These are phyloP conservation scores for Thymelicus sylvestris DNA, from an alignment of 2,888 invertebrate genomes.

Conservation along the genomic window DNA sequence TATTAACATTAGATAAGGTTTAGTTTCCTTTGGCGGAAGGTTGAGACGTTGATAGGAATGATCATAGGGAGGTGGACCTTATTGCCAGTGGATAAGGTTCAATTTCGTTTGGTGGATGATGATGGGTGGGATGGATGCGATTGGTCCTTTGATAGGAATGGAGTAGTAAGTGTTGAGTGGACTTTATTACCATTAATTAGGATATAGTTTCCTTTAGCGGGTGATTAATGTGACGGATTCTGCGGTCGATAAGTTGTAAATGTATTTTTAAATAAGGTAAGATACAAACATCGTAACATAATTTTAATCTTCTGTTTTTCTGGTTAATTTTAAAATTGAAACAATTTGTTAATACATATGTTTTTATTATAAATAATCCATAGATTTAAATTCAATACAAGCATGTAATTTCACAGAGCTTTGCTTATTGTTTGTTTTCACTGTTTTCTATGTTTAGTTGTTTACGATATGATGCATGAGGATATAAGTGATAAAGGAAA, in stretches of 20 bases:
- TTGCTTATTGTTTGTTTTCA: slow-evolving; percentile 49
- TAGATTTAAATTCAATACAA: slow-evolving; percentile 2
- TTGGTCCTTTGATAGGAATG: too few species aligned
- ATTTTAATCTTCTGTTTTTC: too few species aligned
- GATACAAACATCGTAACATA: too few species aligned
- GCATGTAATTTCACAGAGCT: slow-evolving; percentile 54
- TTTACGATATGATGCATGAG: slow-evolving; percentile 33
- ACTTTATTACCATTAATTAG: slow-evolving; percentile 21
- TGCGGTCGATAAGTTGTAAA: too few species aligned
- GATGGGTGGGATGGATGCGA: too few species aligned
- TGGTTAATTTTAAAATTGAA: too few species aligned
- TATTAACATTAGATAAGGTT: slow-evolving; percentile 18
- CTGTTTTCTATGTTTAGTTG: slow-evolving; percentile 38
- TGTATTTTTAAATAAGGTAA: neutral
- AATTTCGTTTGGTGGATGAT: too few species aligned
- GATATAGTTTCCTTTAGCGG: neutral
- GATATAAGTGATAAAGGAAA: slow-evolving; percentile 10
- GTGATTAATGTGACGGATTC: too few species aligned
- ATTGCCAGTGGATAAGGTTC: slow-evolving; percentile 1
- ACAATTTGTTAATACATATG: too few species aligned
- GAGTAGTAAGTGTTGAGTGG: slow-evolving; percentile 3
- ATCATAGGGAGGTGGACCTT: slow-evolving; percentile 24
- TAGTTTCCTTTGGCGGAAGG: neutral
- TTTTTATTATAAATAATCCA: too few species aligned
- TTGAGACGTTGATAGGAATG: too few species aligned